Conservation (phyloP, 2,797 vertebrate species). For the Saxicola maurus region DNA sequence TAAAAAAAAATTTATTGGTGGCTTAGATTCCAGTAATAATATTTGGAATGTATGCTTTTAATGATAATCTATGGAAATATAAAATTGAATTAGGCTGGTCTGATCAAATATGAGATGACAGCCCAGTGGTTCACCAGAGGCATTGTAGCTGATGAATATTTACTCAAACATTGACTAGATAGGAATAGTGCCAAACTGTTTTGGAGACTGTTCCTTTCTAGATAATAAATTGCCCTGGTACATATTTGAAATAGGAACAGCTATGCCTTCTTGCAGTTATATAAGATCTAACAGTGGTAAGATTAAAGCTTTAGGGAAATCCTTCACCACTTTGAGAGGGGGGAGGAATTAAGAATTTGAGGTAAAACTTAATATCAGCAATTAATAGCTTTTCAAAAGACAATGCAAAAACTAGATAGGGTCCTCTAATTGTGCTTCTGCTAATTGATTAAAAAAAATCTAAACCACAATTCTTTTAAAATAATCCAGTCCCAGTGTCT, state of each 20-base stretch:
- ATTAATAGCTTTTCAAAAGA: not conserved
- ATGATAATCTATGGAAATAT: not conserved
- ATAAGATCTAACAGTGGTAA: not conserved
- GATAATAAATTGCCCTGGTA: not conserved
- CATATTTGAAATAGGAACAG: not conserved
- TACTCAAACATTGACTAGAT: not conserved
- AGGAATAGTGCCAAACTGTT: not conserved
- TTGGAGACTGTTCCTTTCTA: not conserved
- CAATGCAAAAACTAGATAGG: not conserved
- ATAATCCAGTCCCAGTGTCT: not conserved
- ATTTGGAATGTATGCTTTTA: not conserved
- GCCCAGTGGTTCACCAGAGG: not conserved
- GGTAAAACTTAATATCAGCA: not conserved
- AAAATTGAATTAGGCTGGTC: not conserved
- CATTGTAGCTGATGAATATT: constrained; percentile 27
- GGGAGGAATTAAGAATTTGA: not conserved
- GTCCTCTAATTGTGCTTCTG: not conserved
- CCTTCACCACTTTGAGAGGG: not conserved
- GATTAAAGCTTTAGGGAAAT: not conserved
- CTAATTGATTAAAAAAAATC: not conserved
- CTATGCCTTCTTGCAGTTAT: not conserved
- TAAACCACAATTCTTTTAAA: not conserved
- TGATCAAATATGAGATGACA: constrained; percentile 16
- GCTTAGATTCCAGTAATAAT: not conserved
- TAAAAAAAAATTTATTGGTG: not conserved